Conservation (phyloP, 2,113 vertebrate genomes). For the Calypte anna region DNA sequence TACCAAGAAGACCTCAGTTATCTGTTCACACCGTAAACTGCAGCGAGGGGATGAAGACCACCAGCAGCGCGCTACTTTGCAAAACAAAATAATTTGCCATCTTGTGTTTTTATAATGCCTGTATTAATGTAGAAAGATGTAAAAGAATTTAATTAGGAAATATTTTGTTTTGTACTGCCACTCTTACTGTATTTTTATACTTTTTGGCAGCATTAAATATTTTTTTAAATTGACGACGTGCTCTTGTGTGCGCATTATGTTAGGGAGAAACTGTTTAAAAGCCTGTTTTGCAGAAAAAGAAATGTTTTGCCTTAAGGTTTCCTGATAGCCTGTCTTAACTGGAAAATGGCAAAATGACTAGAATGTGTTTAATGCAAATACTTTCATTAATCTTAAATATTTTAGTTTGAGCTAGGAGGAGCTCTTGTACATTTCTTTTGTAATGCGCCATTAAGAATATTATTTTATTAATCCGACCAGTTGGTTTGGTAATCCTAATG, state of each 20-base stretch:
- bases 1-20: conserved; percentile 76
- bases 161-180: conserved; percentile 85
- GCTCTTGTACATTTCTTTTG: not conserved
- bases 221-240: conserved; percentile 78
- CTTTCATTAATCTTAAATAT: not conserved
- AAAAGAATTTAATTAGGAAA: conserved; percentile 79
- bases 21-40: conserved; percentile 86
- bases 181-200: conserved; percentile 86
- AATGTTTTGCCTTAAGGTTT: not conserved
- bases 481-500: not conserved
- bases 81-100: conserved; percentile 71
- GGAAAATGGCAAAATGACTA: not conserved
- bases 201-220: conserved; percentile 88
- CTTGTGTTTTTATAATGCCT: conserved; percentile 77
- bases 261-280: conserved; percentile 34
- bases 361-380: not conserved
- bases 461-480: not conserved
- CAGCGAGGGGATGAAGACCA: conserved; percentile 80
- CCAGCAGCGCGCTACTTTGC: conserved; percentile 81
- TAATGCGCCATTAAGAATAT: not conserved
- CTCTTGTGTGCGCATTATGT: conserved; percentile 73
- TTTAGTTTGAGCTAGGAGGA: not conserved
- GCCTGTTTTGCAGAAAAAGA: not conserved
- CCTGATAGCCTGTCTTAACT: not conserved
- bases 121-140: conserved; percentile 81